Evolutionary conservation across 2,113 vertebrate species (phyloP), one percentile per base, ranked within the genome.

Genomic region (Lepus americanus): DNA sequence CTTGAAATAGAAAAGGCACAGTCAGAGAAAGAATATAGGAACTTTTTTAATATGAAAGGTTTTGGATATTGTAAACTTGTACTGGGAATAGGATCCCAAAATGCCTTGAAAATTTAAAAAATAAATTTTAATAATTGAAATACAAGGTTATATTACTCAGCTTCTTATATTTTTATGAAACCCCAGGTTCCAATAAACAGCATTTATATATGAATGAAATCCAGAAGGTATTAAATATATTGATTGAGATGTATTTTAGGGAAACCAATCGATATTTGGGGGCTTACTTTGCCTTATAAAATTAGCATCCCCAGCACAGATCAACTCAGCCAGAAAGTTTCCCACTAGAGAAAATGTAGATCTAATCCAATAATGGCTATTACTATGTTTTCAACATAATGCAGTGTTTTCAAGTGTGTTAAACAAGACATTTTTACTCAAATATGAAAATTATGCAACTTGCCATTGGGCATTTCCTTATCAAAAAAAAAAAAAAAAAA

Each of bases 131-230:
- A 69, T 81, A 39, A 74, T 59, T 84, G 16, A 94, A 85, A 92
- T 90, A 25, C 33, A 84, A 82, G 55, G 6, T 78, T 90, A 61
- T 36, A 70, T 87, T 49, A 69, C 10, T 66, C 12, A 55, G 51
- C 25, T 86, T 87, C 76, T 64, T 66, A n/a, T 44, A 61, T 61
- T 39, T n/a, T 93, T 61, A 51, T n/a, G 22, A 77, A 94, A 89
- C 16, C 79, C 11, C 33, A 67, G 51, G 12, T 4, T 82, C 44
- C 53, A 72, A 66, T 29, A 87, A 90, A 25, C 11, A 81, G 20
- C 33, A 1, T 59, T 82, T 74, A 77, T 36, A 10, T 59, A 69
- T 90, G 10, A 73, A 72, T 72, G 31, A 31, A 66, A 36, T 73
- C 0, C 72, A 74, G 51, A 85, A 73, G 31, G 16, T 6, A 53